Percentiles rank a stretch among this genome's conserved stretches.
Evolutionary conservation across 2,113 vertebrate species (phyloP).

Genomic region (Egretta garzetta): DNA sequence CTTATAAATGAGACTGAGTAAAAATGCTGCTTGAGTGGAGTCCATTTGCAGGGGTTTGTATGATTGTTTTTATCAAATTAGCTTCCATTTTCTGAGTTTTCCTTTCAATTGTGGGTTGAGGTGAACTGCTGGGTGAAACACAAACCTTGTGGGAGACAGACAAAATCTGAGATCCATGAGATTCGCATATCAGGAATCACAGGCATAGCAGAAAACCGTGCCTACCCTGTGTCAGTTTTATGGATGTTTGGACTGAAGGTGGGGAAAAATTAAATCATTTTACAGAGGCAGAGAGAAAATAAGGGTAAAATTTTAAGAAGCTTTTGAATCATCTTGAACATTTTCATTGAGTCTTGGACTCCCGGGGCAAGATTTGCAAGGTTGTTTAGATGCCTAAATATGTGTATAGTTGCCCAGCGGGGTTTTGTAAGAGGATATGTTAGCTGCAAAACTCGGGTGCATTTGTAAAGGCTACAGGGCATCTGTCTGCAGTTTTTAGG

Average conservation of each 20-base stretch:
- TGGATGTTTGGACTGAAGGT: not conserved
- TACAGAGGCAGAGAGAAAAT: not conserved
- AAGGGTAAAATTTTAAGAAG: not conserved
- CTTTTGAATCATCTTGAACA: not conserved
- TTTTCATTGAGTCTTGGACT: not conserved
- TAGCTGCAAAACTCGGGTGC: not conserved
- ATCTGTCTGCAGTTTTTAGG: not conserved
- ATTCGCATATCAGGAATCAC: rapidly evolving
- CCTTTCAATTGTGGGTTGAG: not conserved
- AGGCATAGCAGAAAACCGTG: rapidly evolving
- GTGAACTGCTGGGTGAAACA: not conserved
- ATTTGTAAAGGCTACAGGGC: not conserved
- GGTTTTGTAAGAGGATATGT: not conserved
- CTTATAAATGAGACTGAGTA: not conserved
- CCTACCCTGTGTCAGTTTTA: not conserved
- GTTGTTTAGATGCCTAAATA: not conserved
- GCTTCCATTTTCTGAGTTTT: not conserved
- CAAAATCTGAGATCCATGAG: not conserved
- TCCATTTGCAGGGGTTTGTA: not conserved
- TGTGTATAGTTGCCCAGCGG: not conserved
- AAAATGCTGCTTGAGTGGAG: not conserved
- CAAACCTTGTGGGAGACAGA: no score
- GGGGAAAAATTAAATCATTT: not conserved
- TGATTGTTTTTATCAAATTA: not conserved
- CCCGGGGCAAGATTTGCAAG: not conserved